Evolutionary conservation across 2,113 vertebrate genomes (phyloP).

Genomic region (Oncorhynchus masou): DNA sequence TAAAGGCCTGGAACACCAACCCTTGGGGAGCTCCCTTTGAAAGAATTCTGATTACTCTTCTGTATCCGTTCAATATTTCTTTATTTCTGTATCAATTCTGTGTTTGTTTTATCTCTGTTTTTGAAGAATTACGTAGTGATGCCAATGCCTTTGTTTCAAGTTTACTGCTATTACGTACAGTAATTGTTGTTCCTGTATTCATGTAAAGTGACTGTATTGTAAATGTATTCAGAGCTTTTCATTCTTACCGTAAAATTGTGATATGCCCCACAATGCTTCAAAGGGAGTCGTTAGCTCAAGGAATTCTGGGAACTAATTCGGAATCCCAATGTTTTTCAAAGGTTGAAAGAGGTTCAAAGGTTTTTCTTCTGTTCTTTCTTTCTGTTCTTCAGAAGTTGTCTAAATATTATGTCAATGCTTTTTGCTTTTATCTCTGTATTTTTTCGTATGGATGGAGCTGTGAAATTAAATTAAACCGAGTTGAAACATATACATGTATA

Average conservation of each 20-base stretch:
- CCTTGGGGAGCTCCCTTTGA: slow-evolving; percentile 56
- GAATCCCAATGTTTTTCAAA: slow-evolving; percentile 87
- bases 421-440: slow-evolving; percentile 92
- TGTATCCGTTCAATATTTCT: slow-evolving; percentile 65
- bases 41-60: slow-evolving; percentile 52
- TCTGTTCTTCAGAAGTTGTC: slow-evolving; percentile 81
- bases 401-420: slow-evolving; percentile 97
- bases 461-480: slow-evolving; percentile 98
- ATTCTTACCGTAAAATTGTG: slow-evolving; percentile 91
- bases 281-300: slow-evolving; percentile 88
- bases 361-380: slow-evolving; percentile 74
- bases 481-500: slow-evolving; percentile 99
- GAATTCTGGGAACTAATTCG: slow-evolving; percentile 85
- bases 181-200: slow-evolving; percentile 99
- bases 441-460: slow-evolving; percentile 98
- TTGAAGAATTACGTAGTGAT: slow-evolving; percentile 89
- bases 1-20: slow-evolving; percentile 42
- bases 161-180: slow-evolving; percentile 93
- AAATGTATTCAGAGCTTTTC: slow-evolving; percentile 98
- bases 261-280: slow-evolving; percentile 87
- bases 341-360: slow-evolving; percentile 72
- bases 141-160: slow-evolving; percentile 88
- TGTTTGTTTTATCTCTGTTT: slow-evolving; percentile 82
- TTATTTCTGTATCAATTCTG: slow-evolving; percentile 82
- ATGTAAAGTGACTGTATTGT: slow-evolving; percentile 99